A percentile compares a stretch with the other conserved stretches of the same genome.
phyloP scores from a whole-genome alignment of 1,140 invertebrate genomes.

The Drosophila baimaii region DNA sequence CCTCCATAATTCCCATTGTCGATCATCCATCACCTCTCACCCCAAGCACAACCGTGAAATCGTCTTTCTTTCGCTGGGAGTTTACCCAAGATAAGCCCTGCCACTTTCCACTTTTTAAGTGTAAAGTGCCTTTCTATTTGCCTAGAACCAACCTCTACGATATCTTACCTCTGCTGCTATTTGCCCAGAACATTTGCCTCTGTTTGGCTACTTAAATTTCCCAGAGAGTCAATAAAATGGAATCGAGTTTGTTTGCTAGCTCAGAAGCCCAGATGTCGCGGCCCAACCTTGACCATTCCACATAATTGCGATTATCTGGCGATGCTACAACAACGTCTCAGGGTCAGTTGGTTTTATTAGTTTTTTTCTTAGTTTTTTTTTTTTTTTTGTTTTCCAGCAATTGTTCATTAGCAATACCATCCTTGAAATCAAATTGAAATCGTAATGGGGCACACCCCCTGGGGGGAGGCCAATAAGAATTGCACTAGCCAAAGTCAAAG shows the following conservation, averaged over 20 bases:
- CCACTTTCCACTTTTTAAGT: conserved; percentile 30
- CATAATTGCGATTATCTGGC: conserved; percentile 67
- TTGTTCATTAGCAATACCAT: conserved; percentile 52
- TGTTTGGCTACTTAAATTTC: conserved; percentile 72
- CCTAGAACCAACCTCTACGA: conserved; percentile 19
- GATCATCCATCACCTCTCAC: conserved; percentile 37
- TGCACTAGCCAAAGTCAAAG: conserved; percentile 52
- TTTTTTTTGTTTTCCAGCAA: conserved; percentile 34
- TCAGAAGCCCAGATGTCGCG: conserved; percentile 46
- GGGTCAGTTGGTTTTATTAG: conserved; percentile 63
- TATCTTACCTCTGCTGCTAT: conserved; percentile 32
- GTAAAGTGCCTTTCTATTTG: conserved; percentile 67
- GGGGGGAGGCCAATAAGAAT: conserved; percentile 46
- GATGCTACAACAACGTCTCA: conserved; percentile 47
- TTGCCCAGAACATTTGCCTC: conserved; percentile 59
- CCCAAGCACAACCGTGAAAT: conserved; percentile 8
- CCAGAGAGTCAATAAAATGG: conserved; percentile 65
- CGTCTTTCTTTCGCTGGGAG: conserved; percentile 10
- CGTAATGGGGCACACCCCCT: conserved; percentile 71
- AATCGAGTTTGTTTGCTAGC: conserved; percentile 31
- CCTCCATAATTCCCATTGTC: conserved; percentile 19
- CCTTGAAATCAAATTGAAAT: conserved; percentile 66
- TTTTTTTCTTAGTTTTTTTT: no score
- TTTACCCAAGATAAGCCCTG: conserved; percentile 56
- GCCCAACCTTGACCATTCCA: conserved; percentile 69